Conservation (phyloP, 2,113 vertebrate genomes). For the Pungitius pungitius region DNA sequence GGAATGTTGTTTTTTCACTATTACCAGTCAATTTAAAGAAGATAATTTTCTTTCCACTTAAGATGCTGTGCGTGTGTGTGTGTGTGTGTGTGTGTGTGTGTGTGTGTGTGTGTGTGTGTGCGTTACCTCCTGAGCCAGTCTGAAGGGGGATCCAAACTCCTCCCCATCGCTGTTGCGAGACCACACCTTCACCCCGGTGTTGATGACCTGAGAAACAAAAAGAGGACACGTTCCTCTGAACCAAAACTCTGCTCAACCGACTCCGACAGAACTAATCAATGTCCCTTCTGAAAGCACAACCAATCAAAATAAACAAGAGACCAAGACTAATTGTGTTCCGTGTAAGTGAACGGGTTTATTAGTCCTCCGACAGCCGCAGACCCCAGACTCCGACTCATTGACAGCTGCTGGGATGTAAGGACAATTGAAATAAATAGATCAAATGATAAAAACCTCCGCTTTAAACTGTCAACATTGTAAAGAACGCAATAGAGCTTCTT, state of each 20-base stretch:
- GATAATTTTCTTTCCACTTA: background rate
- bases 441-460: background rate
- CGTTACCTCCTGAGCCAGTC: conserved; percentile 95
- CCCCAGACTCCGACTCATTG: no score
- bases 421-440: background rate
- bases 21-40: background rate
- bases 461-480: background rate
- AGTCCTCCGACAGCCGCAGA: no score
- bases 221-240: background rate
- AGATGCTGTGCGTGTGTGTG: background rate
- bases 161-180: conserved; percentile 94
- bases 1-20: background rate
- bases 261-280: background rate
- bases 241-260: background rate
- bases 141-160: conserved; percentile 94
- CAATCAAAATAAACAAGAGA: background rate
- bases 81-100: background rate
- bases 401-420: no score
- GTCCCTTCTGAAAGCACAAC: background rate
- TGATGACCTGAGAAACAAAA: conserved; percentile 87
- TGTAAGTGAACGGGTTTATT: conserved; percentile 8
- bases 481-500: background rate
- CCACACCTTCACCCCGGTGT: conserved; percentile 97
- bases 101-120: conserved; percentile 3
- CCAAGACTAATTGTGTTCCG: background rate